Evolutionary conservation across 2,113 vertebrate species (phyloP).

Genomic region (Melanerpes formicivorus): DNA sequence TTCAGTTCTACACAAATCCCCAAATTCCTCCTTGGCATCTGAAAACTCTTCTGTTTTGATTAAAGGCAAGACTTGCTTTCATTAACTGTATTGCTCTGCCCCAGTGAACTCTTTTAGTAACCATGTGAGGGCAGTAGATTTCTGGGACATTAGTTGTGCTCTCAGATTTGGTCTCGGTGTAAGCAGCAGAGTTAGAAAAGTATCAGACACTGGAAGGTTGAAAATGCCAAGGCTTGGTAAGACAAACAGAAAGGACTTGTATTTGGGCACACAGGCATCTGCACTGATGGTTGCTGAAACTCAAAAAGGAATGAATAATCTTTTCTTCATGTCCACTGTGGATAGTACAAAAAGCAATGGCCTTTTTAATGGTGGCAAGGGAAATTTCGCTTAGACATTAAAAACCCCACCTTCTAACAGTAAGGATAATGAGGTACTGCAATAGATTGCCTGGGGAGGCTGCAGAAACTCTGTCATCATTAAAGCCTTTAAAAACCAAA

Average conservation of each 20-base stretch:
- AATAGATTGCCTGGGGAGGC: background rate
- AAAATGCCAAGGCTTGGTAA: background rate
- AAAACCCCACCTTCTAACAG: background rate
- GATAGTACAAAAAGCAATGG: background rate
- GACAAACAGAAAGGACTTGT: background rate
- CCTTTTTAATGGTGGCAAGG: background rate
- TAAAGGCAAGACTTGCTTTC: background rate
- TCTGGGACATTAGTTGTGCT: fast-evolving
- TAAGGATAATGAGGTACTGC: background rate
- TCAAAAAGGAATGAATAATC: background rate
- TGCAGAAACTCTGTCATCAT: background rate
- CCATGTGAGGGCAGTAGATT: background rate
- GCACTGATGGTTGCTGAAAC: background rate
- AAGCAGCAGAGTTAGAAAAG: background rate
- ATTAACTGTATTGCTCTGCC: background rate
- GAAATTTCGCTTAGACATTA: conserved; percentile 25
- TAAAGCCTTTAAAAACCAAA: conserved; percentile 3
- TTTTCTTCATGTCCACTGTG: background rate
- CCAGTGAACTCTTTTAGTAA: background rate
- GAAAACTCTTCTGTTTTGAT: background rate
- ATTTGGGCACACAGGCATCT: background rate
- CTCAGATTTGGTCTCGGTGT: background rate
- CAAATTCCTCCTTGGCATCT: background rate
- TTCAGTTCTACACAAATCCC: background rate
- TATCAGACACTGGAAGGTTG: background rate